Base-by-base conservation (phyloP, 2,113 vertebrate species). In the Panurus biarmicus region DNA sequence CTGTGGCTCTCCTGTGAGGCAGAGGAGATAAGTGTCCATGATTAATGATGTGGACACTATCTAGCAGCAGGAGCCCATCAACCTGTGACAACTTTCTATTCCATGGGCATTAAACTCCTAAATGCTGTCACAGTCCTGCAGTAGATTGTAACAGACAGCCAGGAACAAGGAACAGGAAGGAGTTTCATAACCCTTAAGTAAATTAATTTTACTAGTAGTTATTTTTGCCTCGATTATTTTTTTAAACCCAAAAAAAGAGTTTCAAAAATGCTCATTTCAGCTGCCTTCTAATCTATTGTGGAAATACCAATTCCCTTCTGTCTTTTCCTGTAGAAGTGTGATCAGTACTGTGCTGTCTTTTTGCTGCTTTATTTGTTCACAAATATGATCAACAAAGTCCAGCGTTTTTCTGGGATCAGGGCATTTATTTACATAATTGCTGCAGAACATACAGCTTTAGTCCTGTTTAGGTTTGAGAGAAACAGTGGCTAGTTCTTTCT, bases 31-130 rank as follows among this genome's bases (percentile, higher is more conserved):
- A 96, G 71, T 83, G 81, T 67, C 72, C 86, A 35, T 95, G 92
- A 96, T 96, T 95, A 96, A 96, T 95, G 90, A 94, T 91, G 87
- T 96, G 90, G 90, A 62, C 83, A 77, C 86, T 94, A 89, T 93
- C 88, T 94, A 87, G 93, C 96, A 96, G 90, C 92, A 95, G 95
- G 96, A 88, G 88, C 85, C 85, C 69, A 91, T 88, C 96, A 96
- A 86, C 92, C 89, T 95, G 88, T 95, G 95, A 97, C 95, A 96
- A 93, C 90, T 93, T 92, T 69, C 95, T 93, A 45, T 95, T 96
- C 87, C 76, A 88, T 89, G 95, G 90, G 54, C 92, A 93, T 97
- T 95, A 96, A 94, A 95, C 89, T 86, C 87, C 89, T 96, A 93
- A 95, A 85, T 28, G 58, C 90, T 94, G 84, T 94, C 71, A 91